Evolutionary conservation across 2,113 vertebrate species (phyloP).

Genomic region (Pollimyrus isidori): DNA sequence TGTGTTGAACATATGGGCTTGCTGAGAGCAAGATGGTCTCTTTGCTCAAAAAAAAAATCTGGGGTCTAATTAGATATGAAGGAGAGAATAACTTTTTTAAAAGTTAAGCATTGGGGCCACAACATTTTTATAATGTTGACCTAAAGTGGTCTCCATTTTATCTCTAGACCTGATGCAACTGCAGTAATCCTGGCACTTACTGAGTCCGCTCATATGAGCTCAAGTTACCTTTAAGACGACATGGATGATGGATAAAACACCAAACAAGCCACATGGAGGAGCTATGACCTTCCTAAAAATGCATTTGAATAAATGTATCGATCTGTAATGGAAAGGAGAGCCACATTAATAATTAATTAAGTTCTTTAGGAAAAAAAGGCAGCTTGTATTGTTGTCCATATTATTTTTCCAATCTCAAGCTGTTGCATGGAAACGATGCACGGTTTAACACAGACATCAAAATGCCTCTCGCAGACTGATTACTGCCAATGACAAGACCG

Average conservation of each 20-base stretch:
- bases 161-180: conserved; percentile 14
- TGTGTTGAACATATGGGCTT: neutral
- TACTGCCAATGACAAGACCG: neutral
- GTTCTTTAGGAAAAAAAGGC: neutral
- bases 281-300: neutral
- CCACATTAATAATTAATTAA: neutral
- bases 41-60: neutral
- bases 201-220: neutral
- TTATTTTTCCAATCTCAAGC: neutral
- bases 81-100: neutral
- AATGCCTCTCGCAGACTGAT: neutral
- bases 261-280: neutral
- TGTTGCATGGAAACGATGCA: neutral
- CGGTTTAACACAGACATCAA: neutral
- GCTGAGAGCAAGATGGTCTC: neutral
- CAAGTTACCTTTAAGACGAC: neutral
- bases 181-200: neutral
- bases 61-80: neutral
- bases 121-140: neutral
- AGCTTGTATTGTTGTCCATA: neutral
- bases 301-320: neutral
- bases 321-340: neutral
- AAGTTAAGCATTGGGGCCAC: neutral
- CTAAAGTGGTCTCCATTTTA: neutral
- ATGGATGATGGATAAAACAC: neutral